These are phyloP conservation scores for Epinephelus moara DNA, from an alignment of 2,113 vertebrate species.

Conservation along the genomic window DNA sequence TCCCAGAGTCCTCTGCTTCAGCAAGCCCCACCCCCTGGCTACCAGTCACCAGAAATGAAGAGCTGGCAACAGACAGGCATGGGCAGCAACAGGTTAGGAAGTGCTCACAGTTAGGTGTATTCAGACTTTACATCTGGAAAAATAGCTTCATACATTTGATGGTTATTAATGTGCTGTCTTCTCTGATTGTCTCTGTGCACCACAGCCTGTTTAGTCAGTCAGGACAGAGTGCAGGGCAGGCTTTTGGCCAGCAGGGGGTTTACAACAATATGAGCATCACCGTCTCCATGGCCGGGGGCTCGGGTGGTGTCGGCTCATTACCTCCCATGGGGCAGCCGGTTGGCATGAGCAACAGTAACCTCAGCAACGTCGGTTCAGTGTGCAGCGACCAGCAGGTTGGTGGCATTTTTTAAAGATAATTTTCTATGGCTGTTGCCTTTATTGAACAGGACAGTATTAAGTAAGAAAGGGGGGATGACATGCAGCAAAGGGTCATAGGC, in stretches of 20 bases:
- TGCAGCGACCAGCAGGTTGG: slow-evolving; percentile 96
- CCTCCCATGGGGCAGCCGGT: slow-evolving; percentile 90
- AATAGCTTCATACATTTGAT: too few relatives aligned
- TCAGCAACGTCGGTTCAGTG: slow-evolving; percentile 88
- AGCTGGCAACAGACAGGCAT: slow-evolving; percentile 92
- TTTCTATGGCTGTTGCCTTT: too few relatives aligned
- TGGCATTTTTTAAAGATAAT: neutral
- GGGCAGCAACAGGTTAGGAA: slow-evolving; percentile 87
- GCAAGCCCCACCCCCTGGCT: slow-evolving; percentile 88
- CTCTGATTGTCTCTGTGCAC: slow-evolving; percentile 7
- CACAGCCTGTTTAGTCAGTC: slow-evolving; percentile 90
- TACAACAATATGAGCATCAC: slow-evolving; percentile 99
- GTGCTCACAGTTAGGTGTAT: too few relatives aligned
- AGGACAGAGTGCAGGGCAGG: slow-evolving; percentile 84
- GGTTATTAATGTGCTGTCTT: neutral
- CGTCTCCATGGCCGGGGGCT: slow-evolving; percentile 94
- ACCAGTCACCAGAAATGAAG: slow-evolving; percentile 94
- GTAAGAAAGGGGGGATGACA: too few relatives aligned
- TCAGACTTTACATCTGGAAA: too few relatives aligned
- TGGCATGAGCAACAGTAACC: slow-evolving; percentile 91
- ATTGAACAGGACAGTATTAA: too few relatives aligned
- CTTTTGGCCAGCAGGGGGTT: slow-evolving; percentile 90
- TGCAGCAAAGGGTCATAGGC: too few relatives aligned
- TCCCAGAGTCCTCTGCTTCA: slow-evolving; percentile 93
- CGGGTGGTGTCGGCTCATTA: slow-evolving; percentile 87